A percentile compares a stretch with the other conserved stretches of the same genome.
Conservation (phyloP, 2,888 invertebrate genomes). For the Erebia palarica region DNA sequence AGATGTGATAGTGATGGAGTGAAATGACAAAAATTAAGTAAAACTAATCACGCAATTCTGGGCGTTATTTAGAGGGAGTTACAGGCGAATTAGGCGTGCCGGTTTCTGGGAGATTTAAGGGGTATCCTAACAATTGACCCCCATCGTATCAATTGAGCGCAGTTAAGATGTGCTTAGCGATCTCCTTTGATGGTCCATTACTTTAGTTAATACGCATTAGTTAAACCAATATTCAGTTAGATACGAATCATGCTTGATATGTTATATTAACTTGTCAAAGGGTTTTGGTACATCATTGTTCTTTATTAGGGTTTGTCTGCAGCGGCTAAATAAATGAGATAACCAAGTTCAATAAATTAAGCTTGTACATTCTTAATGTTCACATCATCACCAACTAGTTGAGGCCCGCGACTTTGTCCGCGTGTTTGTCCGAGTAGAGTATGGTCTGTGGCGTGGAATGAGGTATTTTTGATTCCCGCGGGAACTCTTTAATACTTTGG, state of each 20-base stretch:
- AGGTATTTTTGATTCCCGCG: too few relatives aligned
- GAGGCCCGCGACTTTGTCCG: too few relatives aligned
- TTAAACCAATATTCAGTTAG: slow-evolving; percentile 32
- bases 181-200: slow-evolving; percentile 58
- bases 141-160: slow-evolving; percentile 60
- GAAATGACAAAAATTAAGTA: slow-evolving; percentile 16
- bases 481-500: too few relatives aligned
- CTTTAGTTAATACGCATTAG: slow-evolving; percentile 51
- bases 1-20: slow-evolving; percentile 9
- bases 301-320: too few relatives aligned
- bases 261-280: slow-evolving; percentile 20
- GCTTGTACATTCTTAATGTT: too few relatives aligned
- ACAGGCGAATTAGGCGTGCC: slow-evolving; percentile 23
- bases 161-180: slow-evolving; percentile 58
- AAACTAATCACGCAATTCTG: slow-evolving; percentile 13
- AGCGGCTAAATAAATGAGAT: too few relatives aligned
- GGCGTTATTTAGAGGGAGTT: slow-evolving; percentile 20
- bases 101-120: slow-evolving; percentile 19
- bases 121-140: slow-evolving; percentile 62
- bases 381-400: too few relatives aligned
- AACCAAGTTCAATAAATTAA: too few relatives aligned
- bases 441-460: too few relatives aligned
- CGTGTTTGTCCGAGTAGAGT: too few relatives aligned
- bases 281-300: neutral
- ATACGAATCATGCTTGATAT: slow-evolving; percentile 19